Evolutionary conservation across 2,113 vertebrate species (phyloP).

Genomic region (Ophthalmolycus amberensis): DNA sequence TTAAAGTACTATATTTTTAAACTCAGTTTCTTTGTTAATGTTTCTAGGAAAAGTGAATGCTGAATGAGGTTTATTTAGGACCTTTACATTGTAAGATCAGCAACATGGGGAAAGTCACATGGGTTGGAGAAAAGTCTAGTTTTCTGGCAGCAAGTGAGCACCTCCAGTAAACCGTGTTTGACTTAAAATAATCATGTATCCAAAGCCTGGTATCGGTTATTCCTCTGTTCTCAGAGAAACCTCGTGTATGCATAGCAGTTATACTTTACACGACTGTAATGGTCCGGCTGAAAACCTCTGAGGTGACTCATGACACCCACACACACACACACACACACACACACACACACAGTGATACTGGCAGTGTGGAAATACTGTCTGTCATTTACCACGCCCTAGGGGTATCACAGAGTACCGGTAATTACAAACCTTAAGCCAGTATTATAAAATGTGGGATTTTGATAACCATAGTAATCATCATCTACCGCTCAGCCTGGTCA

Average conservation of each 20-base stretch:
- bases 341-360: slow-evolving; percentile 42
- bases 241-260: background rate
- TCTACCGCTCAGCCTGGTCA: background rate
- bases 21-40: background rate
- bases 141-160: background rate
- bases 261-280: background rate
- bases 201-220: background rate
- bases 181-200: background rate
- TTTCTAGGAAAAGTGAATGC: background rate
- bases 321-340: background rate
- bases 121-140: background rate
- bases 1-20: background rate
- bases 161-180: background rate
- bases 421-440: background rate
- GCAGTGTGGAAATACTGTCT: slow-evolving; percentile 38
- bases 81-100: background rate
- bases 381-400: slow-evolving; percentile 14
- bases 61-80: background rate
- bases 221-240: background rate
- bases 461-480: background rate
- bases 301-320: slow-evolving; percentile 57
- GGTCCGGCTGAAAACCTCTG: background rate
- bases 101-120: background rate
- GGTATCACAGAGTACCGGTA: background rate
- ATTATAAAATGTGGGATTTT: background rate